Evolutionary conservation across 2,113 vertebrate genomes (phyloP).

Genomic region (Albula glossodonta): DNA sequence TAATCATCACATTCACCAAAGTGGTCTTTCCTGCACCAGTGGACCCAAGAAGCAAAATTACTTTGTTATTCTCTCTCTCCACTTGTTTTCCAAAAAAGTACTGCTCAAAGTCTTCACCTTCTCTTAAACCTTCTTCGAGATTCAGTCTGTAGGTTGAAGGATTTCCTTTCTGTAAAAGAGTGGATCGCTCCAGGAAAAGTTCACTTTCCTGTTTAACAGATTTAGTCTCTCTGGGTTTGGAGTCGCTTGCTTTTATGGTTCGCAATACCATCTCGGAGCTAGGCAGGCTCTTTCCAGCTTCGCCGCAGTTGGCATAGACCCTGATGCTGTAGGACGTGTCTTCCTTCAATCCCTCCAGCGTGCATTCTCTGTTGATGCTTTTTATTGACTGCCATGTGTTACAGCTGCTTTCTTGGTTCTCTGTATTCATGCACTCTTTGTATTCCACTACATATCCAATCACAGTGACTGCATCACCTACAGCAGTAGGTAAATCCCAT

Average conservation of each 20-base stretch:
- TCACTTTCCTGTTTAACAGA: conserved; percentile 7
- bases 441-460: conserved; percentile 37
- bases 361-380: conserved; percentile 30
- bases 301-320: conserved; percentile 33
- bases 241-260: not conserved
- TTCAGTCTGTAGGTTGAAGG: conserved; percentile 21
- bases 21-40: conserved; percentile 49
- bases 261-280: conserved; percentile 28
- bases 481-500: conserved; percentile 42
- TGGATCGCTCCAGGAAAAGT: conserved; percentile 21
- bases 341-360: conserved; percentile 29
- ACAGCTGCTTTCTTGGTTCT: not conserved
- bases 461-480: conserved; percentile 32
- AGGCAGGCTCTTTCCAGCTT: conserved; percentile 32
- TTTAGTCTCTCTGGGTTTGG: not conserved
- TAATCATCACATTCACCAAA: conserved; percentile 42
- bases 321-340: conserved; percentile 28
- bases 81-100: conserved; percentile 36
- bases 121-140: not conserved
- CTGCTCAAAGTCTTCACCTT: conserved; percentile 5
- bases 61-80: conserved; percentile 39
- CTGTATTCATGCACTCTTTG: conserved; percentile 7
- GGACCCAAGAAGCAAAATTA: conserved; percentile 41
- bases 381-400: conserved; percentile 29
- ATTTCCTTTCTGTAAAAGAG: conserved; percentile 24